Evolutionary conservation across 2,113 vertebrate genomes (phyloP).

Genomic region (Pionites leucogaster): DNA sequence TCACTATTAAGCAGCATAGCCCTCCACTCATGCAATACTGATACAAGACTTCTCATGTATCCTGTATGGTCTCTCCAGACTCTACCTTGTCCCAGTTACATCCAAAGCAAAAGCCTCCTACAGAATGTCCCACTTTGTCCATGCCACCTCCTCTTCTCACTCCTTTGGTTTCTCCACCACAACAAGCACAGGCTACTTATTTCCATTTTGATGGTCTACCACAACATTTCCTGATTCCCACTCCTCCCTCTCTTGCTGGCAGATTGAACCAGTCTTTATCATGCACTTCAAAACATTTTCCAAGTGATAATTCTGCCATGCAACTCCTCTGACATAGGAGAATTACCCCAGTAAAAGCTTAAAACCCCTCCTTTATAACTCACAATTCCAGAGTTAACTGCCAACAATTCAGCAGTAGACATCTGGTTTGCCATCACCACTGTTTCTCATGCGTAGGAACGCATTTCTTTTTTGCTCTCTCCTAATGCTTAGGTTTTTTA

Average conservation of each 20-base stretch:
- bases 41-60: rapidly evolving
- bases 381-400: not conserved
- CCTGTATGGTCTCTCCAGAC: not conserved
- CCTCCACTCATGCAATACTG: not conserved
- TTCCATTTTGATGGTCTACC: not conserved
- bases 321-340: not conserved
- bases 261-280: not conserved
- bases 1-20: not conserved
- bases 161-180: not conserved
- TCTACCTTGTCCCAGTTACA: not conserved
- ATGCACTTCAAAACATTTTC: not conserved
- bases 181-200: not conserved
- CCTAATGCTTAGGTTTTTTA: not conserved
- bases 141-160: not conserved
- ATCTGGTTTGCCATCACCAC: not conserved
- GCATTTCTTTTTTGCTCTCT: not conserved
- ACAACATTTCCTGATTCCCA: not conserved
- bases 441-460: not conserved
- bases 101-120: not conserved
- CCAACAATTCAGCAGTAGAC: not conserved
- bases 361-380: not conserved
- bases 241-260: not conserved
- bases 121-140: not conserved
- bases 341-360: not conserved
- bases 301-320: not conserved